Percentiles rank a stretch among this genome's conserved stretches.
Evolutionary conservation across 2,113 vertebrate genomes (phyloP).

Genomic region (Genyomyrus donnyi): DNA sequence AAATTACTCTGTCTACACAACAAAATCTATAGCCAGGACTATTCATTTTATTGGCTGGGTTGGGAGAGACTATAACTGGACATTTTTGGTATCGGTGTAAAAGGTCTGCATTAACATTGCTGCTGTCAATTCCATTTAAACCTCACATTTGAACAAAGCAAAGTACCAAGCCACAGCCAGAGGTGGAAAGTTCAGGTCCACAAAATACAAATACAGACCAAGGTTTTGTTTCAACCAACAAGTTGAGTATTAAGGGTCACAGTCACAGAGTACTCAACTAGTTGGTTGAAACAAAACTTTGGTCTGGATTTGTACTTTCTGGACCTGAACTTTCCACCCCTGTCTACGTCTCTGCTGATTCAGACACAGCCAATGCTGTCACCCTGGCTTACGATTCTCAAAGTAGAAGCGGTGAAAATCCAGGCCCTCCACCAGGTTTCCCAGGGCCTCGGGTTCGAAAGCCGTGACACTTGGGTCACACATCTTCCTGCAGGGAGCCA

Average conservation of each 20-base stretch:
- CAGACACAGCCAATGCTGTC: not conserved
- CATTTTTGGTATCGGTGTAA: not conserved
- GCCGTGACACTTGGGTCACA: conserved; percentile 95
- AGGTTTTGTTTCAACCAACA: not conserved
- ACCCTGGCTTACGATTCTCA: conserved; percentile 81
- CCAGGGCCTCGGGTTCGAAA: conserved; percentile 91
- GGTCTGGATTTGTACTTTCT: not conserved
- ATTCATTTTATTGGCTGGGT: not conserved
- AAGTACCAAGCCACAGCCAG: not conserved
- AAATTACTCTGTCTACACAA: not conserved
- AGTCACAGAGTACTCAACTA: not conserved
- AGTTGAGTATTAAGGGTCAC: not conserved
- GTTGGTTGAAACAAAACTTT: not conserved
- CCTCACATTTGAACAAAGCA: no score
- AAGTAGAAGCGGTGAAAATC: conserved; percentile 99
- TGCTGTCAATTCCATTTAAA: not conserved
- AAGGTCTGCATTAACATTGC: not conserved
- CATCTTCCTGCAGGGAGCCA: conserved; percentile 76
- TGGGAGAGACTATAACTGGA: not conserved
- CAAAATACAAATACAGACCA: not conserved
- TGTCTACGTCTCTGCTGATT: not conserved
- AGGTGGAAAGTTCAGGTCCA: not conserved
- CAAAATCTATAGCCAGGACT: not conserved
- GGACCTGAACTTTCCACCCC: not conserved
- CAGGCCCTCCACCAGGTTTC: conserved; percentile 92